Percentiles rank a stretch among this genome's conserved stretches.
Conservation (phyloP, 2,113 vertebrate genomes). For the Limanda limanda region DNA sequence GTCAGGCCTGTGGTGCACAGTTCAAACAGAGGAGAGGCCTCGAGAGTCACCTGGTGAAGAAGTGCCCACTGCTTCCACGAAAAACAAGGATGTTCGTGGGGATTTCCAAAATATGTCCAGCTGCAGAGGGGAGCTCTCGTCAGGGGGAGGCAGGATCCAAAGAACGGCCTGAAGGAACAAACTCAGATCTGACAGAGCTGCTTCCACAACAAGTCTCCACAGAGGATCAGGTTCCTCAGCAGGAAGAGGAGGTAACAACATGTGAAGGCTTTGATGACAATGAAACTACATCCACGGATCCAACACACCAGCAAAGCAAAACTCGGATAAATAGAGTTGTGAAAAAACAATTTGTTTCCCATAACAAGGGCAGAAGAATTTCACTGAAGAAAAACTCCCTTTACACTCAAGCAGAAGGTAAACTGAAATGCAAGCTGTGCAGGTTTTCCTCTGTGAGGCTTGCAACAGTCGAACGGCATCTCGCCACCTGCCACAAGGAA, state of each 20-base stretch:
- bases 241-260: not conserved
- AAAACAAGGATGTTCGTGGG: slow-evolving; percentile 71
- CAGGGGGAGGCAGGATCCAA: slow-evolving; percentile 1
- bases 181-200: slow-evolving; percentile 4
- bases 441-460: slow-evolving; percentile 86
- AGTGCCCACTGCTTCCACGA: slow-evolving; percentile 82
- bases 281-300: not conserved
- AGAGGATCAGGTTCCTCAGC: slow-evolving; percentile 7
- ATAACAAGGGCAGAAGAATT: not conserved
- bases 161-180: not conserved
- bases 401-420: slow-evolving; percentile 68
- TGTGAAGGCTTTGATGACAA: not conserved
- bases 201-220: not conserved
- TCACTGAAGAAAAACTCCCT: not conserved
- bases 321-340: not conserved
- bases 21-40: slow-evolving; percentile 93
- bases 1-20: slow-evolving; percentile 84
- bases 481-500: slow-evolving; percentile 67
- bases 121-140: not conserved
- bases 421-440: slow-evolving; percentile 87
- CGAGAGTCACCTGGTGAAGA: slow-evolving; percentile 87
- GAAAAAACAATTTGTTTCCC: not conserved
- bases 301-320: slow-evolving; percentile 8
- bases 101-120: not conserved
- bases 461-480: slow-evolving; percentile 86